Evolutionary conservation across 2,113 vertebrate species (phyloP).

Genomic region (Oncorhynchus clarkii): DNA sequence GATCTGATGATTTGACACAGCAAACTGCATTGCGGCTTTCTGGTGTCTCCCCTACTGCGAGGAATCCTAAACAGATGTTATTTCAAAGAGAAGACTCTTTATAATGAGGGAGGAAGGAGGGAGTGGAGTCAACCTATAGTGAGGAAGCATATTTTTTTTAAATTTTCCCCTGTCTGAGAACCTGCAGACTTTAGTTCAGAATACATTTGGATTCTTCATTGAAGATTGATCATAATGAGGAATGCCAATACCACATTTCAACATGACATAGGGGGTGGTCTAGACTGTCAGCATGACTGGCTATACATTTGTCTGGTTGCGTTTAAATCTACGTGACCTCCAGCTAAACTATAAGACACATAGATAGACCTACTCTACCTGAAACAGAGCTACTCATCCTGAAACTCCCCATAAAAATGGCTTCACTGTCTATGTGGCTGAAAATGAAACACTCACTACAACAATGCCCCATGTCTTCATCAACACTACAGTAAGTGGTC

Average conservation of each 20-base stretch:
- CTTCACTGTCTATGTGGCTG: too few relatives aligned
- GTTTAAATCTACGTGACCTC: too few relatives aligned
- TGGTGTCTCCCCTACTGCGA: conserved; percentile 16
- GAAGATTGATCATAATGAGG: not conserved
- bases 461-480: conserved; percentile 15
- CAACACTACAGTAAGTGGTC: conserved; percentile 13
- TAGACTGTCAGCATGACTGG: too few relatives aligned
- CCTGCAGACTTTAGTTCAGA: not conserved
- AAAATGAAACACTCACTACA: not conserved
- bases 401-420: not conserved
- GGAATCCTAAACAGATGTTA: conserved; percentile 25
- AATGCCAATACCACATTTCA: conserved; percentile 5
- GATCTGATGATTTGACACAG: conserved; percentile 50
- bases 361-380: too few relatives aligned
- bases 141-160: not conserved
- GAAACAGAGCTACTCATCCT: too few relatives aligned
- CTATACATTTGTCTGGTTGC: too few relatives aligned
- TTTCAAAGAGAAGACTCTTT: conserved; percentile 23
- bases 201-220: not conserved
- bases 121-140: conserved; percentile 17
- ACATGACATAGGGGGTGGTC: not conserved
- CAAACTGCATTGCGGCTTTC: conserved; percentile 47
- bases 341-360: too few relatives aligned
- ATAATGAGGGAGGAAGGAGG: not conserved
- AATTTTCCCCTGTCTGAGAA: not conserved